Evolutionary conservation across 1,140 invertebrate species (phyloP), one percentile per base, ranked within the genome.

Genomic region (Triops longicaudatus): DNA sequence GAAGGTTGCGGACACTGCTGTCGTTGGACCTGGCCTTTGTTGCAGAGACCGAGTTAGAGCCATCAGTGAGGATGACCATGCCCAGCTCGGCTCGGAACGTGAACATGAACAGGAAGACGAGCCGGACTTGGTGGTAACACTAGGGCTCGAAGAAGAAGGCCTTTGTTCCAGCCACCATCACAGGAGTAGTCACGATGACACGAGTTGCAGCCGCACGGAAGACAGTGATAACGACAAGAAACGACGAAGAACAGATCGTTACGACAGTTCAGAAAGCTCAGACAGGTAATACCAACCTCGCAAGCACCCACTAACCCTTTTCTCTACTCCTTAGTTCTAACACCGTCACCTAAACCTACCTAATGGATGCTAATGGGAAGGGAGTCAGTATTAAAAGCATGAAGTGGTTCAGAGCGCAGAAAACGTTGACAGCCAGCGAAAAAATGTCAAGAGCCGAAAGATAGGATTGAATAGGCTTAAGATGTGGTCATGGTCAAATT

Each of bases 211-310:
- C 37, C 74, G 74, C 74, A 26, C 74, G 10, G 44, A 42, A 14
- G 74, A 43, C 26, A 37, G 31, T 7, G 73, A 41, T 41, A 73
- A 73, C 26, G 76, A 77, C 42, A 77, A 77, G 72, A 77, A 77
- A 73, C 31, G 76, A 37, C 37, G 76, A 27, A 26, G 76, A 11
- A 43, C 76, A 17, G 76, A 77, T 73, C 63, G 76, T 73, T 77
- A 74, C 26, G 76, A 77, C 41, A 77, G 76, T 50, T 77, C 76
- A 9, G 76, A 77, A 73, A 77, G 76, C 44, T 77, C 76, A 73
- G 76, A 77, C 72, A 77, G 76, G 76, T 77, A 73, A 72, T 9
- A 72, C n/a, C 9, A 72, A 2, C 26, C 26, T 27, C 2, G 7
- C 31, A 2, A 2, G 7, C 31, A 2, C 31, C 31, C 31, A 4